Base-by-base conservation (phyloP, 2,113 vertebrate genomes). In the Eubucco bourcierii region DNA sequence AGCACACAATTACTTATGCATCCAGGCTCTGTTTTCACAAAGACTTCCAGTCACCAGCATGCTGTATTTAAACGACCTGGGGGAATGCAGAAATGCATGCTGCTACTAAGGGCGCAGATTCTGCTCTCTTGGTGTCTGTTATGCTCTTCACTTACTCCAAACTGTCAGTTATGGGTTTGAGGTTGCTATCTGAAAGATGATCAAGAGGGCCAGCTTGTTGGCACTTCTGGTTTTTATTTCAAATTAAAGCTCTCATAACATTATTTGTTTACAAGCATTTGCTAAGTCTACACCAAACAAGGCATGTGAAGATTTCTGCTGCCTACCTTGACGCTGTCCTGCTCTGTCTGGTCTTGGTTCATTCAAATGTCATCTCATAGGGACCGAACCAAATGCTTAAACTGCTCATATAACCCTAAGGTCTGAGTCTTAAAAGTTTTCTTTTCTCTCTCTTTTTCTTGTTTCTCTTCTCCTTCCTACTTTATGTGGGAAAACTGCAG, bases 401-500 rank as follows among this genome's bases (percentile, higher is more conserved):
- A 90, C 76, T 87, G 33, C 78, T 93, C 70, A 50, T 71, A 91
- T 74, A 96, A 93, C 77, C 65, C 59, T 39, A 72, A 93, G 44
- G 63, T 90, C 27, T 71, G 60, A 76, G 20, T 80, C 58, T 94
- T 90, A 82, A 91, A 91, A 93, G 75, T 91, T 73, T 44, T 76
- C 18, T 87, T 66, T 85, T 76, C 60, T 17, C 39, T 10, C 47
- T 18, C 10, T 1, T 29, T 23, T 50, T 59, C 67, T 46, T 50
- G 1, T 29, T 37, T 50, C 61, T 59, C 52, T 31, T 10, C 1
- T 2, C 3, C 7, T 56, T 70, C 64, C 16, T 37, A 55, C 47
- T 92, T 94, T 74, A 87, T 91, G 71, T 92, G 91, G 63, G 83
- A 95, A 95, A 96, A 95, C 74, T 83, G 95, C 95, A 96, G 90